These are phyloP conservation scores for Heliconius ismenius DNA, from an alignment of 2,888 invertebrate species.

Conservation along the genomic window DNA sequence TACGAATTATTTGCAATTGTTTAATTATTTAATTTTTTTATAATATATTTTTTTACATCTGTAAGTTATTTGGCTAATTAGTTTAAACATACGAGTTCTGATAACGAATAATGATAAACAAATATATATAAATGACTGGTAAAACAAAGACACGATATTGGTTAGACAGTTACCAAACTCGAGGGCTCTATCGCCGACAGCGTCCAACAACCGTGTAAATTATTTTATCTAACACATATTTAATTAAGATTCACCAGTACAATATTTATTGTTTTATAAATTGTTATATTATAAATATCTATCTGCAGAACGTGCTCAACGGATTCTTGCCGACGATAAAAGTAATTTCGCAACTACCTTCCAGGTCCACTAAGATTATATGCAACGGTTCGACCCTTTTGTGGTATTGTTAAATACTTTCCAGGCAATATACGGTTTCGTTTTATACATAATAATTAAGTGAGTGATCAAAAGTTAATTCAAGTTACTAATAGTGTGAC, in stretches of 20 bases:
- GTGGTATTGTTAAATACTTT: neutral
- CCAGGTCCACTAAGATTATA: neutral
- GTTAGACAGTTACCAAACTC: neutral
- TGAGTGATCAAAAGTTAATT: constrained; percentile 12
- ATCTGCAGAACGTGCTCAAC: constrained; percentile 11
- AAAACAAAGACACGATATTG: neutral
- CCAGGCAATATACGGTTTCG: neutral
- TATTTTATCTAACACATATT: constrained; percentile 13
- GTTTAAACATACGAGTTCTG: constrained; percentile 11
- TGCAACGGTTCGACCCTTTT: neutral
- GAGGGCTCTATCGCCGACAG: neutral
- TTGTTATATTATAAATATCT: neutral
- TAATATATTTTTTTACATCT: neutral
- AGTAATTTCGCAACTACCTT: neutral
- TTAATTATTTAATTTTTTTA: neutral
- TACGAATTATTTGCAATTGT: constrained; percentile 19
- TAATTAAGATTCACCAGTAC: neutral
- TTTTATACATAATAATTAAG: constrained; percentile 12
- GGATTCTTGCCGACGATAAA: constrained; percentile 14
- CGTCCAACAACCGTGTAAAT: neutral
- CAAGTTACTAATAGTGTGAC: constrained; percentile 11
- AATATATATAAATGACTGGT: neutral
- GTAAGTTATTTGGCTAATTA: neutral
- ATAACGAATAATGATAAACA: constrained; percentile 21
- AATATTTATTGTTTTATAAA: constrained; percentile 7